A percentile compares a stretch with the other conserved stretches of the same genome.
phyloP scores from a whole-genome alignment of 2,113 vertebrate species.

The Phrynosoma blainvillii region DNA sequence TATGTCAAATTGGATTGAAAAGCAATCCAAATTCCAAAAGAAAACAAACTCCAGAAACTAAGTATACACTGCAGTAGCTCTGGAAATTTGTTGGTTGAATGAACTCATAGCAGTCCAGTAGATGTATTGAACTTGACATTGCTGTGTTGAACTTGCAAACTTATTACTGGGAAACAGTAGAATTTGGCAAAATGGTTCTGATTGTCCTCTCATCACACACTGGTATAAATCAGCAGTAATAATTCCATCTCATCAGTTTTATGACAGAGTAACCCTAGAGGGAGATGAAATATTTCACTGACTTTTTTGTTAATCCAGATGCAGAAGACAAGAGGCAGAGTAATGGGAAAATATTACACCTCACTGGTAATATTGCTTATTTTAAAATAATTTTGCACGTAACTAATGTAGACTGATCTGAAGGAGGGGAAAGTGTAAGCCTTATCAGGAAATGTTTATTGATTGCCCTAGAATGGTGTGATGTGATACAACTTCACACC shows the following conservation, averaged over 20 bases:
- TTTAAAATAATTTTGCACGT: not conserved
- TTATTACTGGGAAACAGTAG: constrained; percentile 19
- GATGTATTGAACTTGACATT: constrained; percentile 32
- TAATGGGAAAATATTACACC: not conserved
- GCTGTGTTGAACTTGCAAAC: constrained; percentile 20
- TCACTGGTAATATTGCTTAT: not conserved
- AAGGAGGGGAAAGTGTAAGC: not conserved
- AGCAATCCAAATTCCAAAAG: constrained; percentile 16
- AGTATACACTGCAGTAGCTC: constrained; percentile 10
- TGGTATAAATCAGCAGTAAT: constrained; percentile 41
- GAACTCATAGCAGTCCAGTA: constrained; percentile 11
- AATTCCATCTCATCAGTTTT: constrained; percentile 30
- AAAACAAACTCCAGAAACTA: constrained; percentile 34
- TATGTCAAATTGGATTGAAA: constrained; percentile 34
- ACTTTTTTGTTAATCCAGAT: not conserved
- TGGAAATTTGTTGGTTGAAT: constrained; percentile 26
- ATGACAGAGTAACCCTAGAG: not conserved
- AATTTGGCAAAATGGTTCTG: constrained; percentile 28
- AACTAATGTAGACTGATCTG: not conserved
- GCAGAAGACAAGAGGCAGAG: not conserved
- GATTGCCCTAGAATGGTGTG: not conserved
- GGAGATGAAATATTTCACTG: not conserved
- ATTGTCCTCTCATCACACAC: constrained; percentile 15
- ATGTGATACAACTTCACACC: not conserved
- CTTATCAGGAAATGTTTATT: not conserved